A percentile compares a stretch with the other conserved stretches of the same genome.
phyloP scores from a whole-genome alignment of 2,888 invertebrate genomes.

The Lamproptera curius region DNA sequence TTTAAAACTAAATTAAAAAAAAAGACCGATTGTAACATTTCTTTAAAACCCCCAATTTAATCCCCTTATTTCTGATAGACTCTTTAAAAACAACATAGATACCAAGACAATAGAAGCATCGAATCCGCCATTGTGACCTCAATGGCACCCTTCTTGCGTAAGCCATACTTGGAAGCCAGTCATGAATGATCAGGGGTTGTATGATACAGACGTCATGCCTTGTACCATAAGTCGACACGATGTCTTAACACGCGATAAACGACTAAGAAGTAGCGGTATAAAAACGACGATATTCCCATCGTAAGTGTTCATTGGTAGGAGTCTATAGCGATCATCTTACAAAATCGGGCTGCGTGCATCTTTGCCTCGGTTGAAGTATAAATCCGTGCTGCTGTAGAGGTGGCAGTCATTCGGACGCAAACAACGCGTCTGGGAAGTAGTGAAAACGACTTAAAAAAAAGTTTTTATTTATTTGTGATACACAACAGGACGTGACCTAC shows the following conservation, averaged over 20 bases:
- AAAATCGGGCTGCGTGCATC: conserved; percentile 69
- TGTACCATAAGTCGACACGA: conserved; percentile 50
- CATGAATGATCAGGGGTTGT: conserved; percentile 69
- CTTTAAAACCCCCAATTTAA: too few species aligned
- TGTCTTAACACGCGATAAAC: too few species aligned
- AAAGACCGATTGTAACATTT: too few species aligned
- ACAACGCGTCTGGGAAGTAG: conserved; percentile 66
- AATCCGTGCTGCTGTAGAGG: conserved; percentile 63
- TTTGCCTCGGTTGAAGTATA: conserved; percentile 73
- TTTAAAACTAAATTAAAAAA: too few species aligned
- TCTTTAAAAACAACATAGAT: too few species aligned
- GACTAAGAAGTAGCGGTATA: conserved; percentile 25
- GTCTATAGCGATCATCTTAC: conserved; percentile 65
- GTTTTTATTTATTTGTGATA: conserved; percentile 44
- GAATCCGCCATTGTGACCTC: conserved; percentile 65
- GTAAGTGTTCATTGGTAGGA: conserved; percentile 50
- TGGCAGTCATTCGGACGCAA: conserved; percentile 70
- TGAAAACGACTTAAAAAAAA: conserved; percentile 48
- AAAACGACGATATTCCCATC: conserved; percentile 25
- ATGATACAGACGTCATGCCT: conserved; percentile 66
- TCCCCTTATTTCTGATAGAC: too few species aligned
- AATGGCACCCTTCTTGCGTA: conserved; percentile 61
- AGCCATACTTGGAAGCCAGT: conserved; percentile 55
- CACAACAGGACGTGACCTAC: conserved; percentile 47
- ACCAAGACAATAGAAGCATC: conserved; percentile 22